Base-by-base conservation (phyloP, 2,888 invertebrate genomes). In the Amphimallon solstitiale region DNA sequence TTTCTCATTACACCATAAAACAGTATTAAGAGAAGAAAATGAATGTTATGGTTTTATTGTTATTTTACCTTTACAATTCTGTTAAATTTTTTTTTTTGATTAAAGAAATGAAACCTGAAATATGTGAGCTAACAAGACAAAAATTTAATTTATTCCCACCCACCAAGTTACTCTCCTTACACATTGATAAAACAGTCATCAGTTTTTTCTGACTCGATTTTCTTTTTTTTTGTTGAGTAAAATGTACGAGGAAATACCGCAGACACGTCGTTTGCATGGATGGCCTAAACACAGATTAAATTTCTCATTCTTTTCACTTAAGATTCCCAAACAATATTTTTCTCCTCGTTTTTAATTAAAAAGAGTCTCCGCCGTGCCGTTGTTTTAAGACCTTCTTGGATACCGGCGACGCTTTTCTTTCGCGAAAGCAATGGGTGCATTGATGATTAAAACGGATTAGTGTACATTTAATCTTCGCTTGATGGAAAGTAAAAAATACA, bases 271-370 rank as follows among this genome's bases (percentile, higher is more conserved):
- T 40, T 40, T 23, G 54, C 23, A 38, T 38, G 38, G 54, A 56
- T 40, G 21, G 40, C 38, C 40, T 56, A 56, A 56, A 40, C 40
- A 23, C 40, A 56, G 56, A 56, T 56, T 56, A 56, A 56, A 56
- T 43, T 56, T 56, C 56, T 56, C 56, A 56, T 56, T 56, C 40
- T 21, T 56, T 56, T 56, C 40, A 56, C 56, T 56, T 56, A 56
- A 56, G 40, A 21, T 14, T 56, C 56, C 14, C 56, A 40, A 56
- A 56, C 40, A 56, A 56, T 56, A 56, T 40, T 56, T 54, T 56
- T 40, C 56, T 56, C 40, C 43, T 43, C 40, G 40, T 56, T 56
- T 56, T 43, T 56, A 56, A 56, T 56, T 56, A 56, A 56, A 56
- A 40, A 19, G 52, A 52, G 37, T 52, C 37, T 52, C 52, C 2